Conservation (phyloP, 2,888 invertebrate genomes). For the Ectobius pallidus region DNA sequence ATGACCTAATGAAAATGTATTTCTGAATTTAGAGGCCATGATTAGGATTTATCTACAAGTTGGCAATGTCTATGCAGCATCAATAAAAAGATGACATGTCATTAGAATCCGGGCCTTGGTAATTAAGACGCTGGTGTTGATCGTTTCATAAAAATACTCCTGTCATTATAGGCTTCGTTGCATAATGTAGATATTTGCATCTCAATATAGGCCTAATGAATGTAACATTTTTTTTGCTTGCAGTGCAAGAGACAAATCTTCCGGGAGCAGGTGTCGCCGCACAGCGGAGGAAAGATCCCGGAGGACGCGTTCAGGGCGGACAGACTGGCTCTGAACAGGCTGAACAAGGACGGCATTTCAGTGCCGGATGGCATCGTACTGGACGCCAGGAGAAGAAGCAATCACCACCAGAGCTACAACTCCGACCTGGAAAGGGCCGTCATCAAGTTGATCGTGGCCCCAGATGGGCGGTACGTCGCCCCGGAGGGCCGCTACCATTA, state of each 20-base stretch:
- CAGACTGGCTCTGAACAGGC: slow-evolving; percentile 63
- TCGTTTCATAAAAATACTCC: no score
- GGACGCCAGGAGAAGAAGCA: slow-evolving; percentile 55
- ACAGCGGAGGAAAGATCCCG: slow-evolving; percentile 67
- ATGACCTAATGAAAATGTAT: no score
- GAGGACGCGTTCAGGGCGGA: slow-evolving; percentile 66
- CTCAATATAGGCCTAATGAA: no score
- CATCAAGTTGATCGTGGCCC: slow-evolving; percentile 34
- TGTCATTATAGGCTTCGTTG: no score
- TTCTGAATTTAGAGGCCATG: no score
- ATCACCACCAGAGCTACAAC: slow-evolving; percentile 43
- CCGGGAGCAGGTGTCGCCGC: slow-evolving; percentile 66
- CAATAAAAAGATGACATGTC: no score
- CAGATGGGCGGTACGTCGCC: slow-evolving; percentile 54
- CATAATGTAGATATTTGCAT: no score
- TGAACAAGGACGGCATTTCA: slow-evolving; percentile 67
- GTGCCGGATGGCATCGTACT: slow-evolving; percentile 64
- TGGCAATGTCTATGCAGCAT: no score
- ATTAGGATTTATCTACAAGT: no score
- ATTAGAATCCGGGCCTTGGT: no score
- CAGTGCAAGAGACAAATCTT: slow-evolving; percentile 67
- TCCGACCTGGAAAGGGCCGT: slow-evolving; percentile 40
- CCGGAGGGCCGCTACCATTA: slow-evolving; percentile 58
- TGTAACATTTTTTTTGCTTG: slow-evolving; percentile 40
- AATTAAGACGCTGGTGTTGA: no score